Percentiles rank a stretch among this genome's conserved stretches.
These are phyloP conservation scores for Dinothrombium tinctorium DNA, from an alignment of 1,140 invertebrate species.

Conservation along the genomic window DNA sequence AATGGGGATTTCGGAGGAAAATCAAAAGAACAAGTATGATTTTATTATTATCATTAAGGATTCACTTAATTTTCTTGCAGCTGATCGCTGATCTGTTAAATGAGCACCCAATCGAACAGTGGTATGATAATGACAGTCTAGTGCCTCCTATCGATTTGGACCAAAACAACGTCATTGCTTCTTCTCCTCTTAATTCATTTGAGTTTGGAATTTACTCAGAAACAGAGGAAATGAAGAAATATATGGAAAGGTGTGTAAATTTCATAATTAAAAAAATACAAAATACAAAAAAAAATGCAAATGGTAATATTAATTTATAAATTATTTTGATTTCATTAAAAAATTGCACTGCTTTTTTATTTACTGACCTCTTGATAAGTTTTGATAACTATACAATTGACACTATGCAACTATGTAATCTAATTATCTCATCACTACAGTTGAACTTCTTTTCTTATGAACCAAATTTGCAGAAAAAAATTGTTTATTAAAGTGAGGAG, in stretches of 20 bases:
- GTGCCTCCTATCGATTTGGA: background rate
- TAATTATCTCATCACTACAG: no score
- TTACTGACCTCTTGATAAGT: conserved; percentile 24
- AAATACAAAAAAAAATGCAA: no score
- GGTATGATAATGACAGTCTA: conserved; percentile 64
- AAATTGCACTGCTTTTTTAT: background rate
- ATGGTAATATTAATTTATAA: background rate
- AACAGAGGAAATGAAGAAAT: background rate
- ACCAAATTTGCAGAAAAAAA: no score
- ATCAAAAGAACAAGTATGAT: conserved; percentile 45
- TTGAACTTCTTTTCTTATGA: no score
- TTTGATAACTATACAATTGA: conserved; percentile 51
- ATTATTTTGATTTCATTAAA: background rate
- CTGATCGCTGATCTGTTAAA: conserved; percentile 65
- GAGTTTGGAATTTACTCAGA: background rate
- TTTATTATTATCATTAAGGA: background rate
- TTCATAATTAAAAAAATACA: no score
- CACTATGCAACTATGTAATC: no score
- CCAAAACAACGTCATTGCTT: background rate
- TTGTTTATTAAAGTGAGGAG: no score
- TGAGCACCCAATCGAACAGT: conserved; percentile 60
- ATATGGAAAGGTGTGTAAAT: background rate
- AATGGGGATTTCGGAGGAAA: conserved; percentile 63
- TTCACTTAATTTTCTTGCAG: conserved; percentile 4
- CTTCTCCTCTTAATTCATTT: background rate